Evolutionary conservation across 2,113 vertebrate genomes (phyloP).

Genomic region (Chitala chitala): DNA sequence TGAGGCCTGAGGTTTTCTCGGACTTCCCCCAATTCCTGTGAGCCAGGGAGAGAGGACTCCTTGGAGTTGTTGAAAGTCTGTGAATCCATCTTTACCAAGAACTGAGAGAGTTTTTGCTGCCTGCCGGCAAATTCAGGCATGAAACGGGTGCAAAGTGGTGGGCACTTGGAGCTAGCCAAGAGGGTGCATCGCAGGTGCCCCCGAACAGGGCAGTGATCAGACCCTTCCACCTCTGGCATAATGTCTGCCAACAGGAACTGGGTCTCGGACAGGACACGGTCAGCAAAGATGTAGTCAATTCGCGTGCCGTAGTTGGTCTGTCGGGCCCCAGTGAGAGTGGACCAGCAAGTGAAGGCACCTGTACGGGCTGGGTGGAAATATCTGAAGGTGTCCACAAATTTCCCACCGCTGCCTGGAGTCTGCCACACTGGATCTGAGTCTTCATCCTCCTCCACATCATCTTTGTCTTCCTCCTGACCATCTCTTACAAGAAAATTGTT

Average conservation of each 20-base stretch:
- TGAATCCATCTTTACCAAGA: conserved; percentile 65
- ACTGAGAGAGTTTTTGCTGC: conserved; percentile 71
- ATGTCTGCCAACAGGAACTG: conserved; percentile 67
- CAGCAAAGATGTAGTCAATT: conserved; percentile 80
- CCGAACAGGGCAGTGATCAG: conserved; percentile 83
- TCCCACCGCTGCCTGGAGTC: conserved; percentile 34
- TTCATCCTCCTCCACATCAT: conserved; percentile 23
- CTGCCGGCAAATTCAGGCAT: conserved; percentile 76
- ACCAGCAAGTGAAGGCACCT: conserved; percentile 82
- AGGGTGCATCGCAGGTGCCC: conserved; percentile 59
- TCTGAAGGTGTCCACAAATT: conserved; percentile 76
- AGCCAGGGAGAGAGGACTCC: conserved; percentile 51
- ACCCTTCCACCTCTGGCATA: conserved; percentile 78
- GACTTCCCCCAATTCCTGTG: conserved; percentile 56
- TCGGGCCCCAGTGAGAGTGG: conserved; percentile 69
- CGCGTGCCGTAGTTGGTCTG: conserved; percentile 82
- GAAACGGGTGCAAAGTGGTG: conserved; percentile 65
- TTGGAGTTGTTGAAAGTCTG: conserved; percentile 21
- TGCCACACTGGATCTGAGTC: conserved; percentile 6
- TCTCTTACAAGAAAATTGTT: conserved; percentile 49
- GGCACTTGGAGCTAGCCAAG: conserved; percentile 59
- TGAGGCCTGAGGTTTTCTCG: conserved; percentile 47
- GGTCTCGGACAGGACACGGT: conserved; percentile 51
- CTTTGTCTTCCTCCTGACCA: conserved; percentile 1
- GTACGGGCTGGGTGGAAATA: conserved; percentile 71